These are phyloP conservation scores for Zapus hudsonius DNA, from an alignment of 2,113 vertebrate genomes.

Conservation along the genomic window DNA sequence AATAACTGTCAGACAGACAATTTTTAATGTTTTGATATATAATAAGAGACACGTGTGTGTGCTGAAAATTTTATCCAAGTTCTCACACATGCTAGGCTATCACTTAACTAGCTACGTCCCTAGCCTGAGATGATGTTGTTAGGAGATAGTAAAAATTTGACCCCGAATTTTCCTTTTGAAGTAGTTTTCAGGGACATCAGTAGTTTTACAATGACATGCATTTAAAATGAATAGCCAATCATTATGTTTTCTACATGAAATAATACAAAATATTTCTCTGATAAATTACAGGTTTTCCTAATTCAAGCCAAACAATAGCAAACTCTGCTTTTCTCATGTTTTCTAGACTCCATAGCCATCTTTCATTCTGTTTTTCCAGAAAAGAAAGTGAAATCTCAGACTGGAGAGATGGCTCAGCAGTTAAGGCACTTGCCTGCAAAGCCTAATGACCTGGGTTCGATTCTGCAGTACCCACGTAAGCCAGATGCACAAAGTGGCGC, in stretches of 20 bases:
- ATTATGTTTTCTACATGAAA: slow-evolving; percentile 30
- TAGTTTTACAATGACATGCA: slow-evolving; percentile 53
- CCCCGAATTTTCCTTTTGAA: slow-evolving; percentile 22
- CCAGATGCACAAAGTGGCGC: no score
- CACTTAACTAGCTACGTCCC: not conserved
- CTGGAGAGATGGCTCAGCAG: no score
- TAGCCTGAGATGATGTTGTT: not conserved
- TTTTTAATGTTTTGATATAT: slow-evolving; percentile 31
- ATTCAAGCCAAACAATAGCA: slow-evolving; percentile 35
- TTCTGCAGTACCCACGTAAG: no score
- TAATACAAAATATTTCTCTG: slow-evolving; percentile 17
- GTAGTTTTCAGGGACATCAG: slow-evolving; percentile 11
- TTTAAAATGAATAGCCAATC: slow-evolving; percentile 57
- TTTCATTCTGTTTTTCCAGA: slow-evolving; percentile 29
- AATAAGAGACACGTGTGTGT: not conserved
- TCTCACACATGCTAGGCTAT: not conserved
- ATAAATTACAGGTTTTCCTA: slow-evolving; percentile 25
- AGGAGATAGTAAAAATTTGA: slow-evolving; percentile 22
- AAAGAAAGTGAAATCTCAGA: slow-evolving; percentile 2
- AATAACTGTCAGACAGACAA: not conserved
- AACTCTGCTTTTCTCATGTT: slow-evolving; percentile 35
- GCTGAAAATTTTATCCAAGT: not conserved
- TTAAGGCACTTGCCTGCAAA: no score
- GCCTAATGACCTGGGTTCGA: no score
- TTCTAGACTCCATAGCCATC: not conserved